Evolutionary conservation across 1,140 invertebrate species (phyloP), one percentile per base, ranked within the genome.

Genomic region (Drosophila bocqueti): DNA sequence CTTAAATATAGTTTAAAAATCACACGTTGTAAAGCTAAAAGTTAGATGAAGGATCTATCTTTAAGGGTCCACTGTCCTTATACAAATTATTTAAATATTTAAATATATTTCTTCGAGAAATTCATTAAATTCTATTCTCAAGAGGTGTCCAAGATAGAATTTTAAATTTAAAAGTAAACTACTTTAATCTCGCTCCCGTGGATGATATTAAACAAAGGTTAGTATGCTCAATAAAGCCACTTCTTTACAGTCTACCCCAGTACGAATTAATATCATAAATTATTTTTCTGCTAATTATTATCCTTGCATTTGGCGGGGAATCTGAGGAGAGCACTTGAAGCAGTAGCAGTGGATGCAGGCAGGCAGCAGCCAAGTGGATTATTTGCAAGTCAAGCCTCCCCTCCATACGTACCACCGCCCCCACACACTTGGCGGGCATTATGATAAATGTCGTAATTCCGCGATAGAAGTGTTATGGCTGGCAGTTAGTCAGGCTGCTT

Each of bases 391-490:
- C 73, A 31, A 47, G 52, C 24, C 61, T 21, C 29, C 6, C 6
- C 29, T 18, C n/a, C 11, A 52, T 13, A 24, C 38, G 11, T 15
- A 24, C 34, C 13, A 3, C 8, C 52, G 18, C 52, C 52, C 16
- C 26, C 26, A 55, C 21, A 40, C 54, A 57, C 54, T 60, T 21
- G 64, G 43, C 42, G 36, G 42, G 58, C 50, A 77, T 77, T 68
- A 60, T 77, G 75, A 77, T 77, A 76, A 77, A 77, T 77, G 75
- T 77, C 73, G 64, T 77, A 77, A 77, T 77, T 68, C 43, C 42
- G 57, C 57, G 63, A 69, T 77, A 77, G 65, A 77, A 77, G 74
- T 69, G 58, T 77, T 77, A 77, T 77, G 74, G 50, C 57, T 77
- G 57, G 29, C 58, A 63, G 69, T 75, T 74, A 59, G 47, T 55